Conservation (phyloP, 1,140 invertebrate species). For the Orussus abietinus region DNA sequence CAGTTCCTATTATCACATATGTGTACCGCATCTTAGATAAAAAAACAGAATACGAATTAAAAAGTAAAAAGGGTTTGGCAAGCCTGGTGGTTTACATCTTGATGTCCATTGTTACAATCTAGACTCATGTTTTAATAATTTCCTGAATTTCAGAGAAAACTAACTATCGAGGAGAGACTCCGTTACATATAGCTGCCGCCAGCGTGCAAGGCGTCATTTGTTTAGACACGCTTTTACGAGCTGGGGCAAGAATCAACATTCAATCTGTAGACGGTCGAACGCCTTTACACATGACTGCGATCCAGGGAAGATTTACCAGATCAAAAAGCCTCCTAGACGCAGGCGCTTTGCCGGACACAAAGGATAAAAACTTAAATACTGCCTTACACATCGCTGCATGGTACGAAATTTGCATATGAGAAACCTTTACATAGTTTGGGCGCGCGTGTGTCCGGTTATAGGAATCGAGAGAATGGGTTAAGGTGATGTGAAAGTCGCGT, state of each 20-base stretch:
- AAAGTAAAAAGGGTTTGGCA: no score
- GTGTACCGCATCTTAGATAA: no score
- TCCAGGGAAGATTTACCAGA: slow-evolving; percentile 63
- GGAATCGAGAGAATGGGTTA: no score
- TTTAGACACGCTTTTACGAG: slow-evolving; percentile 55
- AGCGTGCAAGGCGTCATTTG: slow-evolving; percentile 62
- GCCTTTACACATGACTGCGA: slow-evolving; percentile 65
- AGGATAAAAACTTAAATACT: slow-evolving; percentile 56
- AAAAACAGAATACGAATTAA: no score
- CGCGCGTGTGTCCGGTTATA: no score
- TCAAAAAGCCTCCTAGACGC: slow-evolving; percentile 59
- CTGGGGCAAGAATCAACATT: slow-evolving; percentile 57
- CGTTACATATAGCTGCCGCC: slow-evolving; percentile 63
- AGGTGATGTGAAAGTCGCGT: no score
- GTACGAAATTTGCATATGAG: no score
- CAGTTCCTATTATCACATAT: no score
- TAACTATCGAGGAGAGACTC: slow-evolving; percentile 56
- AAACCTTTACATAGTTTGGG: no score
- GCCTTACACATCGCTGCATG: slow-evolving; percentile 57
- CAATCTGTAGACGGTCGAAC: slow-evolving; percentile 61
- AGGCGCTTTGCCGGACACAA: slow-evolving; percentile 52
- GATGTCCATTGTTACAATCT: no score
- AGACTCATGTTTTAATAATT: no score
- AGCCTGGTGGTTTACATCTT: no score
- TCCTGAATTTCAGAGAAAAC: slow-evolving; percentile 33